These are phyloP conservation scores for Acleris cristana DNA, from an alignment of 2,888 invertebrate species.

Conservation along the genomic window DNA sequence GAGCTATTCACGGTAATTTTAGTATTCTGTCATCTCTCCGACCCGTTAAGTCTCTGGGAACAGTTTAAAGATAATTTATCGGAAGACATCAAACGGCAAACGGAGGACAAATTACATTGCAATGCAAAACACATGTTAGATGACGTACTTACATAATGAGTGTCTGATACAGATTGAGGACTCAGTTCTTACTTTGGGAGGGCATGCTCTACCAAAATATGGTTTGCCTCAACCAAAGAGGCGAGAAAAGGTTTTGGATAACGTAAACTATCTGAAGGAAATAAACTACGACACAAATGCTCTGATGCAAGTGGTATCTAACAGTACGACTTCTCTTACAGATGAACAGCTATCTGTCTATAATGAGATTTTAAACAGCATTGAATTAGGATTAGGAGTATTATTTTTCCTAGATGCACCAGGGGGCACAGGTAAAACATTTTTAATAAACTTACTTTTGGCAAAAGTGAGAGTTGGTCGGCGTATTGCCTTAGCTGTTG, in stretches of 20 bases:
- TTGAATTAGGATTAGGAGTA: background rate
- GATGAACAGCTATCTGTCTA: too few species aligned
- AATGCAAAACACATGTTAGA: background rate
- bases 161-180: background rate
- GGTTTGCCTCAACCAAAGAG: background rate
- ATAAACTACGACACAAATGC: background rate
- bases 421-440: conserved; percentile 25
- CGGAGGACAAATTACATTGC: too few species aligned
- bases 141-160: background rate
- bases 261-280: background rate
- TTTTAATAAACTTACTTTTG: conserved; percentile 17
- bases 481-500: conserved; percentile 32
- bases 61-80: too few species aligned
- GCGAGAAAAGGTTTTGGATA: background rate
- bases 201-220: background rate
- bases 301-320: background rate
- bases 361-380: background rate
- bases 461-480: conserved; percentile 15
- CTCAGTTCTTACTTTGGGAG: background rate
- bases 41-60: too few species aligned
- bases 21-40: too few species aligned
- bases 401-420: background rate
- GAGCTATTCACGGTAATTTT: too few species aligned
- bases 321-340: background rate
- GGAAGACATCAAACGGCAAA: background rate